These are phyloP conservation scores for Melanaphis sacchari DNA, from an alignment of 1,140 invertebrate genomes.

Conservation along the genomic window DNA sequence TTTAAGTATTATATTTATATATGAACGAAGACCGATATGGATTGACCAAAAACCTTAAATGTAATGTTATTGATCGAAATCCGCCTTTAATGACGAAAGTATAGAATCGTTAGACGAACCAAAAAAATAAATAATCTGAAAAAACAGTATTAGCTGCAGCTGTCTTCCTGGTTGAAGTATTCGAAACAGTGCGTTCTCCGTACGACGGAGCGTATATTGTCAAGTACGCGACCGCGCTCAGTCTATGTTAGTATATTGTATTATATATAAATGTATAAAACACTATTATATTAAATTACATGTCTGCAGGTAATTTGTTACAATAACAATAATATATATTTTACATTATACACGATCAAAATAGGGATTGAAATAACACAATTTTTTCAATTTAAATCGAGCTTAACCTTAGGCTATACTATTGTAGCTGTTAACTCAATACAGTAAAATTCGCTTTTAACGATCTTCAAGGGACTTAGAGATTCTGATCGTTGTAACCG, in stretches of 20 bases:
- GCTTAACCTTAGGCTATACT: neutral
- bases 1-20: neutral
- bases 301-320: neutral
- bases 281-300: neutral
- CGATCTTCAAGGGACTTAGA: too few species aligned
- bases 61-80: neutral
- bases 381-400: neutral
- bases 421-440: too few species aligned
- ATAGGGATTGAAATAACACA: neutral
- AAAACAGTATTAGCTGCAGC: neutral
- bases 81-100: neutral
- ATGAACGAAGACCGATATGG: neutral
- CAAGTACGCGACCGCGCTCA: neutral
- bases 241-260: neutral
- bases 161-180: neutral
- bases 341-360: neutral
- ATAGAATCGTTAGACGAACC: neutral
- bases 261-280: neutral
- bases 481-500: too few species aligned
- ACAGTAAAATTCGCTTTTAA: too few species aligned
- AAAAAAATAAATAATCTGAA: constrained; percentile 8
- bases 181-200: neutral
- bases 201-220: neutral
- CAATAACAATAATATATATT: neutral
- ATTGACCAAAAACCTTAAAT: neutral